phyloP scores from a whole-genome alignment of 1,140 invertebrate genomes.

The Homarus americanus region DNA sequence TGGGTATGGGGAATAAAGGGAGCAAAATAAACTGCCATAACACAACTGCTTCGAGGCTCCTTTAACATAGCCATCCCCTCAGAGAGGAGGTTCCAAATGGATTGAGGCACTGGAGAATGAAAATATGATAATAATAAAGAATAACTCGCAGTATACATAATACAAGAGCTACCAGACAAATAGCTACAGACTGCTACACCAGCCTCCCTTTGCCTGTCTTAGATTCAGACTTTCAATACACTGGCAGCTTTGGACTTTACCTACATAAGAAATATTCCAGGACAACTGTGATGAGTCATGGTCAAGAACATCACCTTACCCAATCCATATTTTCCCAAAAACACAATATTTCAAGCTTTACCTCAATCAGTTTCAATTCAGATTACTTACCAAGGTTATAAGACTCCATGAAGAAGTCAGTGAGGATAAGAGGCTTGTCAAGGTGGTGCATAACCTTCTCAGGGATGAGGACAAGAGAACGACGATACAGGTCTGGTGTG shows the following conservation, averaged over 20 bases:
- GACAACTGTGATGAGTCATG: background rate
- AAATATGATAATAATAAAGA: background rate
- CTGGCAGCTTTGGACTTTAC: too few species aligned
- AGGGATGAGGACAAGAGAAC: slow-evolving; percentile 88
- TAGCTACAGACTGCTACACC: too few species aligned
- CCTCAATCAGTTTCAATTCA: background rate
- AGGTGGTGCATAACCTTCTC: slow-evolving; percentile 90
- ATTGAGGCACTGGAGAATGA: too few species aligned
- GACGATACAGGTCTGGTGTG: slow-evolving; percentile 84
- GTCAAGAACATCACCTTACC: background rate
- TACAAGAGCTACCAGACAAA: too few species aligned
- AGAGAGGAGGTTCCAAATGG: too few species aligned
- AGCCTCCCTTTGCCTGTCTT: too few species aligned
- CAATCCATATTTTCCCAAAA: background rate
- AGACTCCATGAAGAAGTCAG: slow-evolving; percentile 95
- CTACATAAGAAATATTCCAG: background rate
- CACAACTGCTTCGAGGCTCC: too few species aligned
- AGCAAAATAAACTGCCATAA: too few species aligned
- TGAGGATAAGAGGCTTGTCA: slow-evolving; percentile 88
- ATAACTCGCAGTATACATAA: too few species aligned
- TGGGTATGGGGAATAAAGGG: too few species aligned
- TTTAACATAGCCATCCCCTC: too few species aligned
- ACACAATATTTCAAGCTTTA: background rate
- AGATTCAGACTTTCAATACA: too few species aligned
- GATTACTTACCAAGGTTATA: slow-evolving; percentile 84